Percentiles rank a stretch among this genome's conserved stretches.
These are phyloP conservation scores for Anoplolepis gracilipes DNA, from an alignment of 1,140 invertebrate genomes.

Conservation along the genomic window DNA sequence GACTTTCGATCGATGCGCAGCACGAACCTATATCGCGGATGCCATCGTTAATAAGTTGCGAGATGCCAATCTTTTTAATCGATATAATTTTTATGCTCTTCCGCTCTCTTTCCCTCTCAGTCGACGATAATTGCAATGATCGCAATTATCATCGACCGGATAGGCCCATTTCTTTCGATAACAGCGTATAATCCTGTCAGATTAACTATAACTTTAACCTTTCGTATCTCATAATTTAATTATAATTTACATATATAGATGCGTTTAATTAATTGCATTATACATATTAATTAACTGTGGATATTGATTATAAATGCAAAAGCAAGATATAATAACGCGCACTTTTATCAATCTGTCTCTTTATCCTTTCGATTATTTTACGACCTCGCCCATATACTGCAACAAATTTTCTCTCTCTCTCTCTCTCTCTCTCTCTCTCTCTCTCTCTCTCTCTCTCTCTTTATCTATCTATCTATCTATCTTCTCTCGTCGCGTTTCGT, in stretches of 20 bases:
- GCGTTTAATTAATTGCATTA: conserved; percentile 38
- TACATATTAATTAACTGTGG: conserved; percentile 34
- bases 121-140: conserved; percentile 1
- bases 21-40: conserved; percentile 46
- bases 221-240: conserved; percentile 16
- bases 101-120: neutral
- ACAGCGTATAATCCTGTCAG: conserved; percentile 1
- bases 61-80: conserved; percentile 57
- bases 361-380: conserved; percentile 9
- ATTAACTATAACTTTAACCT: conserved; percentile 35
- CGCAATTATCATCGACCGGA: conserved; percentile 34
- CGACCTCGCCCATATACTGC: neutral
- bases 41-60: conserved; percentile 50
- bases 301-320: conserved; percentile 1
- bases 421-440: neutral
- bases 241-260: conserved; percentile 24
- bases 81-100: conserved; percentile 48
- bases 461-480: neutral
- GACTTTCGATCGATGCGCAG: conserved; percentile 37
- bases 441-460: neutral
- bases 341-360: neutral
- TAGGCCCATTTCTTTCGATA: neutral
- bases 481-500: conserved; percentile 1
- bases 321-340: neutral
- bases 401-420: no score